Conservation (phyloP, 2,888 invertebrate species). For the Mantis religiosa region DNA sequence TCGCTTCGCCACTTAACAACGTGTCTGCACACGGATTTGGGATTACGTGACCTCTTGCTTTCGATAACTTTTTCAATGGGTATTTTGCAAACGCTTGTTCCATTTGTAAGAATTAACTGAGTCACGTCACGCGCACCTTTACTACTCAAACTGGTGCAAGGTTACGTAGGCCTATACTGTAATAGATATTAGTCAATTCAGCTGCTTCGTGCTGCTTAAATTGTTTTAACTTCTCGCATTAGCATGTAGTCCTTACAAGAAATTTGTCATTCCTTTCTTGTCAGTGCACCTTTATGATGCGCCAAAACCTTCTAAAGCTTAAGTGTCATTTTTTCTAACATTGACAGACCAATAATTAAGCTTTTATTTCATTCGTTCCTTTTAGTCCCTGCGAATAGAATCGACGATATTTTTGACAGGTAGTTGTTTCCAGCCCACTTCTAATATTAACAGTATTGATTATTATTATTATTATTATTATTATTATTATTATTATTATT, state of each 20-base stretch:
- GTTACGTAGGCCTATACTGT: background rate
- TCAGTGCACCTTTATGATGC: background rate
- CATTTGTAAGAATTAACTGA: background rate
- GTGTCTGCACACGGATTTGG: background rate
- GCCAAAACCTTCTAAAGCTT: background rate
- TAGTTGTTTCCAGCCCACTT: no score
- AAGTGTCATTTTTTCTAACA: no score
- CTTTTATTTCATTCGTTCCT: no score
- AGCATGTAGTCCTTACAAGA: background rate
- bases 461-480: no score
- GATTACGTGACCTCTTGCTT: background rate
- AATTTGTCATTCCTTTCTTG: background rate
- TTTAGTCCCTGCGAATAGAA: no score
- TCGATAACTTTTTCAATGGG: background rate
- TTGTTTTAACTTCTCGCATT: background rate
- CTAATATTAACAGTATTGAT: no score
- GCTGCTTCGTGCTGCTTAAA: background rate
- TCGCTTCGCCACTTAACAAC: background rate
- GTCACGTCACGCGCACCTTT: background rate
- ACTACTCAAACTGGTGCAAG: background rate
- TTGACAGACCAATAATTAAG: no score
- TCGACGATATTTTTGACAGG: no score
- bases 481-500: no score
- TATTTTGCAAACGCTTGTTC: background rate
- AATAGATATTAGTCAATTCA: background rate